These are phyloP conservation scores for Biston betularia DNA, from an alignment of 2,888 invertebrate species.

Conservation along the genomic window DNA sequence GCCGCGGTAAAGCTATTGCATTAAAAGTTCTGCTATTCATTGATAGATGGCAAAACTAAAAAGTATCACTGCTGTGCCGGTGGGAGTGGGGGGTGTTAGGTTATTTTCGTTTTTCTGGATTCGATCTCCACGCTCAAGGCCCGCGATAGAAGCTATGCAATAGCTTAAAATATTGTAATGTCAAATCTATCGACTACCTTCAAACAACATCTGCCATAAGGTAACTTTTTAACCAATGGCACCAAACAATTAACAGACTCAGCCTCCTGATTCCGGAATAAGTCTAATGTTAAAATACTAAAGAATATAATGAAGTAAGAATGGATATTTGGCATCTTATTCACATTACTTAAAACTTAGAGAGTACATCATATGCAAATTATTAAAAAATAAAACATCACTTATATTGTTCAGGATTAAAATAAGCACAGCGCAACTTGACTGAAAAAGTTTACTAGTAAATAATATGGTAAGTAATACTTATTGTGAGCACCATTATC, in stretches of 20 bases:
- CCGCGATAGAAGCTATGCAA: too few species aligned
- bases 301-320: constrained; percentile 55
- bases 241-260: constrained; percentile 55
- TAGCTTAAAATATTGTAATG: too few species aligned
- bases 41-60: too few species aligned
- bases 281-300: constrained; percentile 36
- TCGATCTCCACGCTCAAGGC: too few species aligned
- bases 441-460: constrained; percentile 58
- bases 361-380: constrained; percentile 47
- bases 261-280: constrained; percentile 65
- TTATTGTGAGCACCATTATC: constrained; percentile 54
- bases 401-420: constrained; percentile 64
- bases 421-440: constrained; percentile 74
- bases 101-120: too few species aligned
- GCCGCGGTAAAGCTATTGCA: too few species aligned
- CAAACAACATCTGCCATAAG: constrained; percentile 52
- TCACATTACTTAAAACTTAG: constrained; percentile 67
- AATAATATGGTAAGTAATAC: constrained; percentile 54
- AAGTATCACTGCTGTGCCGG: too few species aligned
- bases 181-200: constrained; percentile 33
- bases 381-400: constrained; percentile 59
- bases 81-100: too few species aligned
- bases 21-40: too few species aligned
- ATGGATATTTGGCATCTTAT: constrained; percentile 83
- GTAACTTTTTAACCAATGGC: constrained; percentile 68